A percentile compares a stretch with the other conserved stretches of the same genome.
These are phyloP conservation scores for Oxystoma pomonae DNA, from an alignment of 2,888 invertebrate species.

Conservation along the genomic window DNA sequence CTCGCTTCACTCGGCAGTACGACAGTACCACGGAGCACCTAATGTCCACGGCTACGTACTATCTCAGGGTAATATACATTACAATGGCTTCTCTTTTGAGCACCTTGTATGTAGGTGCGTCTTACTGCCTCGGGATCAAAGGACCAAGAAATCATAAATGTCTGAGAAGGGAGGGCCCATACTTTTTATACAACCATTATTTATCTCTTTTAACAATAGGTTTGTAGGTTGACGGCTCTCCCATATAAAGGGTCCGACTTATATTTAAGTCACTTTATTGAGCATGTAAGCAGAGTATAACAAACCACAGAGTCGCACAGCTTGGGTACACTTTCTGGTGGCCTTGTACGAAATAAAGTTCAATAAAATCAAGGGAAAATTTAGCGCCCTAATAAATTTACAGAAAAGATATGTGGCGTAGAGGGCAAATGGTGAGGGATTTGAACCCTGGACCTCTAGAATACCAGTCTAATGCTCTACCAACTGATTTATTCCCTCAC, in stretches of 20 bases:
- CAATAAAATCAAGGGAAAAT: no score
- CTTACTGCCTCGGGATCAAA: not conserved
- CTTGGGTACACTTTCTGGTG: no score
- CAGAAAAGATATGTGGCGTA: no score
- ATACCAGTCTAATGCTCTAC: no score
- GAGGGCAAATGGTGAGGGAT: no score
- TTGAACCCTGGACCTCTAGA: no score
- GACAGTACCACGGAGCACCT: not conserved
- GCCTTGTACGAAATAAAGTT: no score
- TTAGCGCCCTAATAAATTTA: no score
- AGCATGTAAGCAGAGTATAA: no score
- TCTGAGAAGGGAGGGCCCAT: not conserved
- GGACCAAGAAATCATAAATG: not conserved
- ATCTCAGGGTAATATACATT: no score
- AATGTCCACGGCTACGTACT: not conserved
- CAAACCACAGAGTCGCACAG: no score
- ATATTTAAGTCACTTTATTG: not conserved
- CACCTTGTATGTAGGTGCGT: not conserved
- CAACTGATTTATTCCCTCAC: no score
- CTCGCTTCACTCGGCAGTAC: constrained; percentile 21
- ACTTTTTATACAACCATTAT: not conserved
- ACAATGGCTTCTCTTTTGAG: not conserved
- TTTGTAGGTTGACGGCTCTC: not conserved
- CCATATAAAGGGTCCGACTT: not conserved
- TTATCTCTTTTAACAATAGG: not conserved